phyloP scores from a whole-genome alignment of 2,888 invertebrate species.

The Masnerella sp. region DNA sequence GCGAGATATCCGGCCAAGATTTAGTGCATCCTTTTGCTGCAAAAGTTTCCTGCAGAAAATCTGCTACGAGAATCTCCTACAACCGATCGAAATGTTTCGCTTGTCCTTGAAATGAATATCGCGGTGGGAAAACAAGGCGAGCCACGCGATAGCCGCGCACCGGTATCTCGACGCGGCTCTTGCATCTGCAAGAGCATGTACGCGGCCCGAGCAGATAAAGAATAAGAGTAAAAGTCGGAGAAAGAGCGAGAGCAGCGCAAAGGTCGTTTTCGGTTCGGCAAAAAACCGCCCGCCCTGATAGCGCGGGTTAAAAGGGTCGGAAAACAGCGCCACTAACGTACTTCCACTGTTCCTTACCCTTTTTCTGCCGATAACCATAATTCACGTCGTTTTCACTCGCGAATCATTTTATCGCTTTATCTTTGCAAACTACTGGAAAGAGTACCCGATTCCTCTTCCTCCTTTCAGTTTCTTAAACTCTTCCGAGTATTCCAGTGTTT shows the following conservation, averaged over 20 bases:
- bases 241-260: slow-evolving; percentile 45
- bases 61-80: slow-evolving; percentile 75
- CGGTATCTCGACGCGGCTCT: slow-evolving; percentile 58
- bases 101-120: slow-evolving; percentile 76
- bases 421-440: too few species aligned
- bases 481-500: too few species aligned
- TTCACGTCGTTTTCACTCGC: too few species aligned
- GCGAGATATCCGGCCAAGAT: slow-evolving; percentile 75
- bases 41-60: slow-evolving; percentile 70
- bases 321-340: not conserved
- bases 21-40: slow-evolving; percentile 74
- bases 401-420: too few species aligned
- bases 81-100: slow-evolving; percentile 76
- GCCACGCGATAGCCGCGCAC: slow-evolving; percentile 62
- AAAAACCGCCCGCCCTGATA: slow-evolving; percentile 17
- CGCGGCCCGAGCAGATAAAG: slow-evolving; percentile 51
- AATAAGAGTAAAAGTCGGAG: slow-evolving; percentile 58
- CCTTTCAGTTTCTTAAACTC: too few species aligned
- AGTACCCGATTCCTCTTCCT: too few species aligned
- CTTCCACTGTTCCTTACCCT: not conserved
- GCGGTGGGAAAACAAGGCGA: slow-evolving; percentile 71
- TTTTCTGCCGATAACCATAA: slow-evolving; percentile 13
- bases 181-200: slow-evolving; percentile 58
- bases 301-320: slow-evolving; percentile 44
- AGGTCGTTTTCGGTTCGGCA: slow-evolving; percentile 29